A percentile compares a stretch with the other conserved stretches of the same genome.
These are phyloP conservation scores for Mustela lutreola DNA, from an alignment of 2,113 vertebrate species.

Conservation along the genomic window DNA sequence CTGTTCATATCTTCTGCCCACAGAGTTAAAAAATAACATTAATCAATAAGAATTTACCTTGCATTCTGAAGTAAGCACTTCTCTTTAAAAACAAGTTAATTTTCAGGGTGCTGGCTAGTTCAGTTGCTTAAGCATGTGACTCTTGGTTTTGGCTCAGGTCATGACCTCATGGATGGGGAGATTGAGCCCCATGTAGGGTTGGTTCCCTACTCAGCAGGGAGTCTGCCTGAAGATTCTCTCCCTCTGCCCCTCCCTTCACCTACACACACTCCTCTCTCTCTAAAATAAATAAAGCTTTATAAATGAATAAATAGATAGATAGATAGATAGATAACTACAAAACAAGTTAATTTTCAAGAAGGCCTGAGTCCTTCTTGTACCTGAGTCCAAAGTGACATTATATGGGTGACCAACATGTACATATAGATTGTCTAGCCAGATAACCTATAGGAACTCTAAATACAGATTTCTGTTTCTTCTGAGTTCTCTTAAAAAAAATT, in stretches of 20 bases:
- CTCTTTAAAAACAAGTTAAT: slow-evolving; percentile 20
- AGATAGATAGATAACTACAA: neutral
- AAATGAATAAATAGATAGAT: neutral
- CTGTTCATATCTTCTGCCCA: too few relatives aligned
- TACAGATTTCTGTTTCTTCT: neutral
- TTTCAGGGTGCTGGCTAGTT: neutral
- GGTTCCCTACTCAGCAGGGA: neutral
- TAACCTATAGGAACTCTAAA: neutral
- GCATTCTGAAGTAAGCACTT: neutral
- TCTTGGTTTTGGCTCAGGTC: neutral
- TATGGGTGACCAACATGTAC: neutral
- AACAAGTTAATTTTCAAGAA: slow-evolving; percentile 22
- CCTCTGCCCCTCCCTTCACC: neutral
- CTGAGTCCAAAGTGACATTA: neutral
- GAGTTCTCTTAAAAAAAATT: neutral
- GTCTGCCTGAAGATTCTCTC: neutral
- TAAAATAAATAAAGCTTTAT: neutral
- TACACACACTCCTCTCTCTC: neutral
- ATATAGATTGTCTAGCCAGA: neutral
- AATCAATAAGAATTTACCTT: neutral
- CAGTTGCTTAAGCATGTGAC: neutral
- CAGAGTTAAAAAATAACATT: neutral
- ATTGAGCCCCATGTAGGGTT: neutral
- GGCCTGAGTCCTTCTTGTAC: neutral
- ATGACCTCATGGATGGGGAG: neutral